Percentiles rank a stretch among this genome's conserved stretches.
Conservation (phyloP, 1,140 invertebrate genomes). For the Lerema accius region DNA sequence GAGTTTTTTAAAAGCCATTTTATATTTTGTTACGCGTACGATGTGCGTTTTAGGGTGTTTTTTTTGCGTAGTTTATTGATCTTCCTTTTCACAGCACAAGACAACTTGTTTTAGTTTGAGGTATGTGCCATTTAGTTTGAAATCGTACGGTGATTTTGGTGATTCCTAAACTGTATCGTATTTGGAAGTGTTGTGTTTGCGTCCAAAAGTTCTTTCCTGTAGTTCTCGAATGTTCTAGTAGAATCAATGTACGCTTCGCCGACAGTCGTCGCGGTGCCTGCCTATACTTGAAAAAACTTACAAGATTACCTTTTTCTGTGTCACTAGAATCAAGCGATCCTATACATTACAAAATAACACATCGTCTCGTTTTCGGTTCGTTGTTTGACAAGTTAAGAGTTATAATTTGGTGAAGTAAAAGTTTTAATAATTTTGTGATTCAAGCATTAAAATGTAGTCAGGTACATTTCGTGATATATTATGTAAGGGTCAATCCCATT, state of each 20-base stretch:
- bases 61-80: conserved; percentile 47
- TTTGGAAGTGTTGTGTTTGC: conserved; percentile 52
- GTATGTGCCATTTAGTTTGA: conserved; percentile 66
- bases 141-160: conserved; percentile 54
- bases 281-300: too few relatives aligned
- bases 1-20: conserved; percentile 66
- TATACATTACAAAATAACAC: too few relatives aligned
- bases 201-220: conserved; percentile 63
- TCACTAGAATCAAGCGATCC: too few relatives aligned
- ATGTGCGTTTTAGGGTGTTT: conserved; percentile 51
- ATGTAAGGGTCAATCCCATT: too few relatives aligned
- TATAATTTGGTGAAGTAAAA: too few relatives aligned
- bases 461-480: too few relatives aligned
- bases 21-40: conserved; percentile 70
- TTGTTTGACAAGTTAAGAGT: too few relatives aligned
- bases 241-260: conserved; percentile 77
- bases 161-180: conserved; percentile 56
- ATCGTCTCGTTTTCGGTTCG: too few relatives aligned
- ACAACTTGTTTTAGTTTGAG: conserved; percentile 42
- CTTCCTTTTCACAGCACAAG: conserved; percentile 45
- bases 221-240: conserved; percentile 78
- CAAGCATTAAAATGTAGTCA: too few relatives aligned
- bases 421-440: too few relatives aligned
- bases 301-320: too few relatives aligned
- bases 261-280: conserved; percentile 47